Percentiles rank a stretch among this genome's conserved stretches.
Evolutionary conservation across 1,140 invertebrate species (phyloP).

Genomic region (Sminthurides bifidus): DNA sequence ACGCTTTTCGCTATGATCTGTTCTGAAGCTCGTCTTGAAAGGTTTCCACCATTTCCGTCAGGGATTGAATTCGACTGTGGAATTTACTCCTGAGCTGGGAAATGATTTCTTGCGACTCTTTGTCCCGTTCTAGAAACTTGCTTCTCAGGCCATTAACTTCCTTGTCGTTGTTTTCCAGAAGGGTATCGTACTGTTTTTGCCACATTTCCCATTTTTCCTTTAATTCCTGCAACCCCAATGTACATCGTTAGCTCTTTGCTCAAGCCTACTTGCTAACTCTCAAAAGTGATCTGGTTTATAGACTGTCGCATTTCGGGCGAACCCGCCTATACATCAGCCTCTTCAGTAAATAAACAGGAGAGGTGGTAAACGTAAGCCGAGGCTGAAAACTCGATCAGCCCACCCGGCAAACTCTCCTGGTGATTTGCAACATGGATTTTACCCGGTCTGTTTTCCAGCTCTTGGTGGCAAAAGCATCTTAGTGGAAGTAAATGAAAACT

Average conservation of each 20-base stretch:
- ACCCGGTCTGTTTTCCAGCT: no score
- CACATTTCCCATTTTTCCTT: neutral
- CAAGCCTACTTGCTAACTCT: no score
- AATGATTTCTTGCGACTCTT: slow-evolving; percentile 3
- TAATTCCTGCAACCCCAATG: neutral
- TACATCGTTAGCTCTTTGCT: neutral
- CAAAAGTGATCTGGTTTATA: no score
- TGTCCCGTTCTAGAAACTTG: neutral
- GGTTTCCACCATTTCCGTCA: slow-evolving; percentile 1
- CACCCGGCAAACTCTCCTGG: no score
- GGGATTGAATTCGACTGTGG: neutral
- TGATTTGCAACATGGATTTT: no score
- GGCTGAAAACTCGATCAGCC: no score
- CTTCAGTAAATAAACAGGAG: no score
- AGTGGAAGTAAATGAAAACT: neutral
- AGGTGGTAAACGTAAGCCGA: no score
- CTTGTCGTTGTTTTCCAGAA: neutral
- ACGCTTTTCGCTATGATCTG: neutral
- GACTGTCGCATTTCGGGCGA: no score
- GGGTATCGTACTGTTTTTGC: neutral
- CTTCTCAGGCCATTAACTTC: neutral
- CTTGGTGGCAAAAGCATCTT: no score
- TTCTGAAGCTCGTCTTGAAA: slow-evolving; percentile 1
- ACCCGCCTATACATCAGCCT: no score
- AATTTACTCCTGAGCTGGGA: neutral